Base-by-base conservation (phyloP, 2,888 invertebrate genomes). In the Phasia obesa region DNA sequence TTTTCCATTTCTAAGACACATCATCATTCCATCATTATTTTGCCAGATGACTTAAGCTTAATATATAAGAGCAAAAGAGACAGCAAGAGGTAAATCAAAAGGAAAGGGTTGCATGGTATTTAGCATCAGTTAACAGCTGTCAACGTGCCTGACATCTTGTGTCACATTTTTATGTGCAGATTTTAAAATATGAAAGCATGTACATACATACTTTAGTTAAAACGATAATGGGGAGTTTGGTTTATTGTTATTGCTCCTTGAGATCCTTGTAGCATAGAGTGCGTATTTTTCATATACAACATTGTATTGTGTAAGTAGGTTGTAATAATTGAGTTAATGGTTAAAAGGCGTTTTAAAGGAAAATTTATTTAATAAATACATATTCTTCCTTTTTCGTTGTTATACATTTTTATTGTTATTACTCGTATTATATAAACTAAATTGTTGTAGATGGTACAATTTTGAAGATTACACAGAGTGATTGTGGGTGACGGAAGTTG, bases 271-370 rank as follows among this genome's bases (percentile, higher is more conserved):
- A 19, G 11, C 62, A 4, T 47, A n/a, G 21, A 59, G 42, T 78
- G 53, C 27, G 53, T 27, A 31, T 42, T 31, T 19, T 25, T 38
- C 49, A 23, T 13, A 31, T 44, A 38, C 53, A 19, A 47, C 19
- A 70, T 17, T 15, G 11, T 42, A 42, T 47, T 65, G 70, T 83
- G 83, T 83, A 83, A 83, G 83, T 83, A 83, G 75, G 79, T 83
- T 83, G 83, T 83, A 69, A 79, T 83, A 83, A 83, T 83, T 83
- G 79, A 83, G 71, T 83, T 83, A 83, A 83, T 83, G 83, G 83
- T 83, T 83, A 83, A 83, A 83, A 83, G 83, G 83, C 83, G 83
- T 79, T 83, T 83, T 83, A 83, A 79, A 83, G 67, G 47, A 79
- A 79, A 83, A 35, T 76, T 79, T 83, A 76, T 83, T 83, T 76